Evolutionary conservation across 2,797 vertebrate genomes (phyloP).

Genomic region (Rhynchotus rufescens): DNA sequence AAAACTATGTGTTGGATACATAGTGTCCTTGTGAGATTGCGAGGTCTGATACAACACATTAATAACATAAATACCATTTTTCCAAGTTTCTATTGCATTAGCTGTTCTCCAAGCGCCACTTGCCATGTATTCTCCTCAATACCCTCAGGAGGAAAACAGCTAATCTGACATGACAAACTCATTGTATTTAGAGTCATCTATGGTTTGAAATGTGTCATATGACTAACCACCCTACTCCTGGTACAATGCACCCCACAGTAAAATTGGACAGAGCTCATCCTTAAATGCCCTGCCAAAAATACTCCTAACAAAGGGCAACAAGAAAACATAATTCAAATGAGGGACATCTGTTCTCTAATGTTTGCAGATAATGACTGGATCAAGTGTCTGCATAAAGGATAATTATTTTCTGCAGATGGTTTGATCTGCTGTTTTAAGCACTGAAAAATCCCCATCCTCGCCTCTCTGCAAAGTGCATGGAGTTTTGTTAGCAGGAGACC

Average conservation of each 20-base stretch:
- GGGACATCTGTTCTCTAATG: slow-evolving; percentile 74
- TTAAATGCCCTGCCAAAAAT: slow-evolving; percentile 59
- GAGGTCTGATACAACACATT: not conserved
- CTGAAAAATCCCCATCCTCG: not conserved
- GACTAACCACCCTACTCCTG: slow-evolving; percentile 29
- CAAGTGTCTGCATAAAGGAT: slow-evolving; percentile 63
- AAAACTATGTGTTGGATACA: not conserved
- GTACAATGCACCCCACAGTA: slow-evolving; percentile 50
- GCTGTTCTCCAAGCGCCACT: not conserved
- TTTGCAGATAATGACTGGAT: slow-evolving; percentile 74
- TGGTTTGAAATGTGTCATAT: slow-evolving; percentile 63
- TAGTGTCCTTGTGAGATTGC: not conserved
- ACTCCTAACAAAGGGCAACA: slow-evolving; percentile 63
- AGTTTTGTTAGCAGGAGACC: not conserved
- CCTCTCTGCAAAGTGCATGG: not conserved
- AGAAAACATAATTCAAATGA: slow-evolving; percentile 75
- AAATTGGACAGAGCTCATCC: slow-evolving; percentile 55
- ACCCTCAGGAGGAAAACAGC: slow-evolving; percentile 31
- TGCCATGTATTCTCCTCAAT: not conserved
- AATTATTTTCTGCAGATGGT: slow-evolving; percentile 76
- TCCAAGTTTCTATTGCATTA: not conserved
- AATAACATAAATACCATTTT: not conserved
- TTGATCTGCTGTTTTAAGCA: slow-evolving; percentile 52
- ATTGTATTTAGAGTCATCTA: slow-evolving; percentile 58
- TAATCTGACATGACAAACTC: slow-evolving; percentile 50